A percentile compares a stretch with the other conserved stretches of the same genome.
phyloP scores from a whole-genome alignment of 2,113 vertebrate genomes.

The Alligator mississippiensis region DNA sequence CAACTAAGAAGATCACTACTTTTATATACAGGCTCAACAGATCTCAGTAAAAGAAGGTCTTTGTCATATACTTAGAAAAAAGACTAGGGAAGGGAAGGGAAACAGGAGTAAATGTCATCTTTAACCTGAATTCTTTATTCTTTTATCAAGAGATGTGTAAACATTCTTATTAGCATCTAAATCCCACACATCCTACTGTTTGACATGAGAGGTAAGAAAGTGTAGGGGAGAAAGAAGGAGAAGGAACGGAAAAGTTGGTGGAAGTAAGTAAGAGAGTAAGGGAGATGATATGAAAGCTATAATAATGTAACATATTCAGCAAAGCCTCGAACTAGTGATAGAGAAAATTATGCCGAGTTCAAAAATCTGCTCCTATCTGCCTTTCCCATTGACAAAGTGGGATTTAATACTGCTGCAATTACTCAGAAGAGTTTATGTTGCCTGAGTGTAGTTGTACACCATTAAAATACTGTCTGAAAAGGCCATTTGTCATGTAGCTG shows the following conservation, averaged over 20 bases:
- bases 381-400: background rate
- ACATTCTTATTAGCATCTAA: background rate
- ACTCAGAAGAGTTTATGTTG: background rate
- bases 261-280: background rate
- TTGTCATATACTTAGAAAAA: background rate
- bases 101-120: background rate
- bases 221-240: background rate
- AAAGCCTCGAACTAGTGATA: background rate
- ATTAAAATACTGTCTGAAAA: slow-evolving; percentile 21
- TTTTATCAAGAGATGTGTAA: background rate
- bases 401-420: slow-evolving; percentile 11
- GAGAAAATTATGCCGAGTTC: background rate
- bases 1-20: background rate
- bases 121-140: background rate
- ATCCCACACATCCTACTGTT: background rate
- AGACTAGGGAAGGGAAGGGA: background rate
- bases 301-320: rapidly evolving
- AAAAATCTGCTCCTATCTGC: background rate
- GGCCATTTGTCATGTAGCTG: slow-evolving; percentile 24
- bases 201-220: background rate
- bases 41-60: background rate
- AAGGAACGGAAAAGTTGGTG: background rate
- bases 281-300: background rate
- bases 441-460: background rate
- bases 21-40: too few relatives aligned